Evolutionary conservation across 2,888 invertebrate species (phyloP).

Genomic region (Gerris lacustris): DNA sequence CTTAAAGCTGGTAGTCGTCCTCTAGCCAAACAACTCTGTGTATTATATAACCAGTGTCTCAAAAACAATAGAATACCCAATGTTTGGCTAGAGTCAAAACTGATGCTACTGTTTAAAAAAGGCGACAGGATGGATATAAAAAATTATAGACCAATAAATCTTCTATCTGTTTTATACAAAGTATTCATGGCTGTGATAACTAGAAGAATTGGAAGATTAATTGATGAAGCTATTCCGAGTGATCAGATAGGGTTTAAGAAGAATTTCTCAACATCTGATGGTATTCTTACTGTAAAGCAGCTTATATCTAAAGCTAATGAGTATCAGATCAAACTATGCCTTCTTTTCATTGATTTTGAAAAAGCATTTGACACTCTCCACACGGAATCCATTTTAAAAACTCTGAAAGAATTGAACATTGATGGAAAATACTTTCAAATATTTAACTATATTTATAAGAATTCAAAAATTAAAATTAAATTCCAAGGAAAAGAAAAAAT

Average conservation of each 20-base stretch:
- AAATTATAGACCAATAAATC: conserved; percentile 11
- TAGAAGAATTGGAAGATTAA: neutral
- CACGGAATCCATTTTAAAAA: conserved; percentile 4
- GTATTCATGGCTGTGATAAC: conserved; percentile 8
- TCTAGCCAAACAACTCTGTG: neutral
- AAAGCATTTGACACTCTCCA: conserved; percentile 3
- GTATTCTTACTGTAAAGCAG: conserved; percentile 4
- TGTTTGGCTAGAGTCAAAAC: conserved; percentile 6
- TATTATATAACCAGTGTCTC: neutral
- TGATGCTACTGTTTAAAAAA: conserved; percentile 11
- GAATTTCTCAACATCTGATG: conserved; percentile 9
- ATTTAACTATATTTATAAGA: conserved; percentile 9
- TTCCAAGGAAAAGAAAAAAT: neutral
- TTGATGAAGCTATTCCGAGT: neutral
- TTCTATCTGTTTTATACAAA: conserved; percentile 11
- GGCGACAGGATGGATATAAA: conserved; percentile 10
- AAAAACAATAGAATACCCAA: neutral
- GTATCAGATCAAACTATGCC: conserved; percentile 9
- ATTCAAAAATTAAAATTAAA: neutral
- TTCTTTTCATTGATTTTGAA: conserved; percentile 1
- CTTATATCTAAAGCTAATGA: conserved; percentile 6
- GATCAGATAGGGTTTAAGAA: conserved; percentile 11
- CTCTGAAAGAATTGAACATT: neutral
- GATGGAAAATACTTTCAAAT: conserved; percentile 5
- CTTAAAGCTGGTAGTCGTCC: conserved; percentile 7